Evolutionary conservation across 2,888 invertebrate species (phyloP).

Genomic region (Cacoxenus indagator): DNA sequence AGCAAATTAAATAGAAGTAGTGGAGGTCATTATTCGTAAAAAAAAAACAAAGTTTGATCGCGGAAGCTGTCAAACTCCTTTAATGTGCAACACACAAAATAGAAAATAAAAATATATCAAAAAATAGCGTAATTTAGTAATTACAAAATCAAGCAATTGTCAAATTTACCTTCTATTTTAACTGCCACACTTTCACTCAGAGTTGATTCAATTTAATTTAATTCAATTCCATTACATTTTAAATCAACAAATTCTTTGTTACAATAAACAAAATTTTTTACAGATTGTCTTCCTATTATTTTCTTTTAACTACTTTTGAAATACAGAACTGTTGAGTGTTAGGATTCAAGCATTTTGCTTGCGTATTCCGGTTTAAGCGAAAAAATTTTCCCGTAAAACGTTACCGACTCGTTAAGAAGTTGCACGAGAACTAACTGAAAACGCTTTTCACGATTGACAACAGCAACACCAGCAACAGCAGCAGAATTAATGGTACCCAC

Average conservation of each 20-base stretch:
- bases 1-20: no score
- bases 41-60: neutral
- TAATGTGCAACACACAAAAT: neutral
- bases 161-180: no score
- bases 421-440: constrained; percentile 69
- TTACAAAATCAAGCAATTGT: neutral
- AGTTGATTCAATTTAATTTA: neutral
- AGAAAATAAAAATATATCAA: neutral
- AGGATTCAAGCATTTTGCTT: neutral
- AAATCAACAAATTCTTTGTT: constrained; percentile 26
- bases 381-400: constrained; percentile 40
- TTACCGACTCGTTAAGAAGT: constrained; percentile 69
- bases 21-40: no score
- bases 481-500: constrained; percentile 16
- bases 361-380: neutral
- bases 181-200: neutral
- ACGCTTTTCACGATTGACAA: constrained; percentile 48
- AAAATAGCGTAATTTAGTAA: neutral
- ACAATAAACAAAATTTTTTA: constrained; percentile 33
- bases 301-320: constrained; percentile 28
- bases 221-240: constrained; percentile 10
- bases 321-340: neutral
- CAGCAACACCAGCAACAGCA: constrained; percentile 26
- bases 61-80: neutral
- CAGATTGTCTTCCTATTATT: constrained; percentile 21